Percentiles rank a stretch among this genome's conserved stretches.
These are phyloP conservation scores for Nymphicus hollandicus DNA, from an alignment of 2,113 vertebrate genomes.

Conservation along the genomic window DNA sequence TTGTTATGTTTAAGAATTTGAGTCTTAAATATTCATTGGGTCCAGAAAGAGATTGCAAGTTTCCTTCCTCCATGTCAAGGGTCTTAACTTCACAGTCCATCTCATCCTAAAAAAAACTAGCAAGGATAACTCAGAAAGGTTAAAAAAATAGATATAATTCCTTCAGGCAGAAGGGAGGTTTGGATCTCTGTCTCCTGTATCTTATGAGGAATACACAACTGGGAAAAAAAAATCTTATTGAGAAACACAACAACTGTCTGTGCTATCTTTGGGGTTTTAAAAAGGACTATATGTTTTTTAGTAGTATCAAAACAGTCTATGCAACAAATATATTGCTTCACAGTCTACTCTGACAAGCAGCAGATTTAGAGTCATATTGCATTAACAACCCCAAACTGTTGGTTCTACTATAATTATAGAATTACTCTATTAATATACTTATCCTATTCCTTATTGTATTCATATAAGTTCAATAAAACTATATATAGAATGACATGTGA, in stretches of 20 bases:
- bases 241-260: background rate
- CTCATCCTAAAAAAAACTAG: background rate
- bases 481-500: background rate
- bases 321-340: background rate
- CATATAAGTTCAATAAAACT: background rate
- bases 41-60: background rate
- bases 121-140: background rate
- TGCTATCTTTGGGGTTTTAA: background rate
- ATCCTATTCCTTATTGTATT: background rate
- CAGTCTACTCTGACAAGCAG: background rate
- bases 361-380: background rate
- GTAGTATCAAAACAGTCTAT: background rate
- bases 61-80: background rate
- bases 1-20: background rate
- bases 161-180: background rate
- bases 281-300: background rate
- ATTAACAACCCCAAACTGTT: background rate
- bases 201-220: background rate
- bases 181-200: background rate
- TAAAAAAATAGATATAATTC: background rate
- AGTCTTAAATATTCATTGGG: background rate
- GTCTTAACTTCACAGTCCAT: background rate
- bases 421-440: background rate
- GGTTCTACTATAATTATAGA: background rate
- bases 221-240: background rate